These are phyloP conservation scores for Canis aureus DNA, from an alignment of 2,113 vertebrate species.

Conservation along the genomic window DNA sequence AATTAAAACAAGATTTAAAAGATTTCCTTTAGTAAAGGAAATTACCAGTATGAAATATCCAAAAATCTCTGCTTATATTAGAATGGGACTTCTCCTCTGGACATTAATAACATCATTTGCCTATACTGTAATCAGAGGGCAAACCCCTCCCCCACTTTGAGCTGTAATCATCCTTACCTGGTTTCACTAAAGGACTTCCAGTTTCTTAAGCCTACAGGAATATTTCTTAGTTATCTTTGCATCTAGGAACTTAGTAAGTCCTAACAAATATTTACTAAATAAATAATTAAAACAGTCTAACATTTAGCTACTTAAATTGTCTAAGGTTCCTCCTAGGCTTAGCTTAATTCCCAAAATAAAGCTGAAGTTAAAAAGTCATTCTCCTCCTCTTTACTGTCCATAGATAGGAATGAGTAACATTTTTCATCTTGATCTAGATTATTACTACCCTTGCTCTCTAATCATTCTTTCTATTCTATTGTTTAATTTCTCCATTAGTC, in stretches of 20 bases:
- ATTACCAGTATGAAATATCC: neutral
- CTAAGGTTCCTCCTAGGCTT: neutral
- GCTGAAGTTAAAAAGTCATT: neutral
- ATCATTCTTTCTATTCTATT: neutral
- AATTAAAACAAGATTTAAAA: constrained; percentile 32
- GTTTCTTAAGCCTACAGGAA: neutral
- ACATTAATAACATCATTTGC: neutral
- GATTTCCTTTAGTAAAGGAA: constrained; percentile 28
- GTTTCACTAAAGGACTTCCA: neutral
- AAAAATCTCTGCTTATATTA: neutral
- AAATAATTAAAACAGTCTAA: constrained; percentile 24
- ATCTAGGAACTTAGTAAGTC: constrained; percentile 36
- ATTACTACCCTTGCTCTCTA: neutral
- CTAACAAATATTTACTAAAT: constrained; percentile 55
- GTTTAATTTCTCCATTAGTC: constrained; percentile 9
- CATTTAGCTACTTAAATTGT: constrained; percentile 34
- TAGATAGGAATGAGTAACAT: neutral
- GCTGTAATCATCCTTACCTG: constrained; percentile 30
- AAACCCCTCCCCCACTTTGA: neutral
- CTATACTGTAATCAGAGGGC: neutral
- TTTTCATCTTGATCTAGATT: neutral
- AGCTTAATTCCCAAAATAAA: constrained; percentile 8
- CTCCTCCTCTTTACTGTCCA: neutral
- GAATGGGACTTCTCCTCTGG: neutral
- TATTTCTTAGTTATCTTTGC: constrained; percentile 34